These are phyloP conservation scores for Chloroceryle aenea DNA, from an alignment of 2,113 vertebrate species.

Conservation along the genomic window DNA sequence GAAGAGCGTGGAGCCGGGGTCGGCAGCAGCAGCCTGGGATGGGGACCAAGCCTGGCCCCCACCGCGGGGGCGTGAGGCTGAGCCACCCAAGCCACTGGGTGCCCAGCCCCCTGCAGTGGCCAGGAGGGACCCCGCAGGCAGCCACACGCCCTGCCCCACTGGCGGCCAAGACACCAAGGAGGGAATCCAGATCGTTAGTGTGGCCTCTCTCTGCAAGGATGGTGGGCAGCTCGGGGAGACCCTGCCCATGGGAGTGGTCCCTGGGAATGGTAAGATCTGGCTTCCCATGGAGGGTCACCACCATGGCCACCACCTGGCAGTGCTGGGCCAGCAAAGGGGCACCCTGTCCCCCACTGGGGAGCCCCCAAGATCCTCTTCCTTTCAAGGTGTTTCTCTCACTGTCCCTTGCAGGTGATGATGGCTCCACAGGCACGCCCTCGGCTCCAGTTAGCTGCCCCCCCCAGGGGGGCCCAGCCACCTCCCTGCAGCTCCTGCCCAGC, in stretches of 20 bases:
- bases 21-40: slow-evolving; percentile 53
- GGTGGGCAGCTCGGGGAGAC: neutral
- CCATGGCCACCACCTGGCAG: neutral
- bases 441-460: neutral
- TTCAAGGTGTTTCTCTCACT: neutral
- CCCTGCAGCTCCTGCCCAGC: neutral
- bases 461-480: rapidly evolving
- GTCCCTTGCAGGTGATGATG: neutral
- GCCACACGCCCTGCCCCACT: rapidly evolving
- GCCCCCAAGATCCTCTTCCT: neutral
- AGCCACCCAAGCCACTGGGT: neutral
- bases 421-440: neutral
- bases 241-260: neutral
- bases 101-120: neutral
- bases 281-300: rapidly evolving
- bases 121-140: rapidly evolving
- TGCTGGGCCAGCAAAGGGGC: neutral
- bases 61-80: slow-evolving; percentile 10
- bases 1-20: slow-evolving; percentile 65
- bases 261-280: neutral
- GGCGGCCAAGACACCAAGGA: slow-evolving; percentile 56
- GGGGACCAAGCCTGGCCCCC: slow-evolving; percentile 73
- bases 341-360: rapidly evolving
- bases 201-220: slow-evolving; percentile 76
- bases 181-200: slow-evolving; percentile 78